phyloP scores from a whole-genome alignment of 2,797 vertebrate species.

The Serranus cabrilla region DNA sequence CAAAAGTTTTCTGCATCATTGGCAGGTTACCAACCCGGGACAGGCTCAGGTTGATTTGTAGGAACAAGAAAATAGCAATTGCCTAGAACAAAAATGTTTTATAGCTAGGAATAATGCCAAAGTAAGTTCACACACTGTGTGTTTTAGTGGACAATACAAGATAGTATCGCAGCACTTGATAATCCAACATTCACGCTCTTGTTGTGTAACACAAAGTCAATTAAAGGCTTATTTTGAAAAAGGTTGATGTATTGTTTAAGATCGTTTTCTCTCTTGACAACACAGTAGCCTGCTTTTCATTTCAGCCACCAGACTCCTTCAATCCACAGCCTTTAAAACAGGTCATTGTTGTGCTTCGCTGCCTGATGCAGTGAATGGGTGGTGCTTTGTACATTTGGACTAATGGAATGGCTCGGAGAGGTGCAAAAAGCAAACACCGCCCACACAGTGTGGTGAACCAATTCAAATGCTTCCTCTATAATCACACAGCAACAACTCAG shows the following conservation, averaged over 20 bases:
- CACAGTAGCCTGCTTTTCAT: conserved; percentile 14
- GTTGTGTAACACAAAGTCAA: conserved; percentile 1
- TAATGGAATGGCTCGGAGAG: conserved; percentile 69
- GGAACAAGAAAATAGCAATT: neutral
- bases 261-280: neutral
- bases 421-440: conserved; percentile 69
- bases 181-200: neutral
- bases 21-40: neutral
- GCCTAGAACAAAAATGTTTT: neutral
- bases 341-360: conserved; percentile 33
- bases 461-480: conserved; percentile 67
- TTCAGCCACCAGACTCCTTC: conserved; percentile 7
- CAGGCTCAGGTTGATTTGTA: neutral
- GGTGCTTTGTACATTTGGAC: conserved; percentile 59
- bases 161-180: neutral
- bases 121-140: neutral
- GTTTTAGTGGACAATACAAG: conserved; percentile 14
- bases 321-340: conserved; percentile 18
- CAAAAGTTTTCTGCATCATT: neutral
- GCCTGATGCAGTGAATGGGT: conserved; percentile 36
- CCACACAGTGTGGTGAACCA: conserved; percentile 59
- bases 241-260: neutral
- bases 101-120: neutral
- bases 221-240: conserved; percentile 6
- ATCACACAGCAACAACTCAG: conserved; percentile 68